These are phyloP conservation scores for Melanophora roralis DNA, from an alignment of 2,888 invertebrate genomes.

Conservation along the genomic window DNA sequence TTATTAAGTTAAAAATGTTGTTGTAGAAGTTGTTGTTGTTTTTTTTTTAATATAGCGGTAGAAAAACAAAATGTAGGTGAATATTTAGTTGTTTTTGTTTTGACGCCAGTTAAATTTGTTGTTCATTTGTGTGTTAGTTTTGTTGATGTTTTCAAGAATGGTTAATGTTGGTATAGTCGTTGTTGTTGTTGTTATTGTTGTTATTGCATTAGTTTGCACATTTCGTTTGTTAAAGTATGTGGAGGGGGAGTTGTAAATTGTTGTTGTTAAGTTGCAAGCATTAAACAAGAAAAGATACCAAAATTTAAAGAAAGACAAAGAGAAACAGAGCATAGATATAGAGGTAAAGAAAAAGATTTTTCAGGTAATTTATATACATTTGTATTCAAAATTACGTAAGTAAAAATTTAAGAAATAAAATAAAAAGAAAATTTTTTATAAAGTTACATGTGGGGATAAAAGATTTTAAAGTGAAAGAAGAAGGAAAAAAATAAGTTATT, in stretches of 20 bases:
- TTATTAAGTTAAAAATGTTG: conserved; percentile 46
- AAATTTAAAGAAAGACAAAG: not conserved
- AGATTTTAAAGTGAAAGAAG: too few species aligned
- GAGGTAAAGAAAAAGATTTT: not conserved
- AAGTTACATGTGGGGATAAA: too few species aligned
- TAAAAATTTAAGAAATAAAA: too few species aligned
- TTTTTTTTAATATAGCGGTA: not conserved
- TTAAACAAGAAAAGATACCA: not conserved
- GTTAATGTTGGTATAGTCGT: conserved; percentile 1
- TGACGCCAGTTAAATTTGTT: not conserved
- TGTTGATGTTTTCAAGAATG: not conserved
- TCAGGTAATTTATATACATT: too few species aligned
- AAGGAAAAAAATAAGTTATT: too few species aligned
- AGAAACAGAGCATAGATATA: too few species aligned
- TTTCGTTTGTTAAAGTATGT: not conserved
- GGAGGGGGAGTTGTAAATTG: not conserved
- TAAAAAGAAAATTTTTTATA: too few species aligned
- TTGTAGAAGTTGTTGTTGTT: conserved; percentile 15
- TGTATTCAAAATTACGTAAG: too few species aligned
- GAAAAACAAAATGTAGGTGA: not conserved
- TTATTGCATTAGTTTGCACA: conserved; percentile 1
- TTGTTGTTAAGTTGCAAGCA: not conserved
- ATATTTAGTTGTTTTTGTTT: not conserved
- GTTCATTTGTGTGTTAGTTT: not conserved
- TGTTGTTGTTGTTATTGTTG: not conserved